Base-by-base conservation (phyloP, 2,888 invertebrate genomes). In the Rhingia rostrata region DNA sequence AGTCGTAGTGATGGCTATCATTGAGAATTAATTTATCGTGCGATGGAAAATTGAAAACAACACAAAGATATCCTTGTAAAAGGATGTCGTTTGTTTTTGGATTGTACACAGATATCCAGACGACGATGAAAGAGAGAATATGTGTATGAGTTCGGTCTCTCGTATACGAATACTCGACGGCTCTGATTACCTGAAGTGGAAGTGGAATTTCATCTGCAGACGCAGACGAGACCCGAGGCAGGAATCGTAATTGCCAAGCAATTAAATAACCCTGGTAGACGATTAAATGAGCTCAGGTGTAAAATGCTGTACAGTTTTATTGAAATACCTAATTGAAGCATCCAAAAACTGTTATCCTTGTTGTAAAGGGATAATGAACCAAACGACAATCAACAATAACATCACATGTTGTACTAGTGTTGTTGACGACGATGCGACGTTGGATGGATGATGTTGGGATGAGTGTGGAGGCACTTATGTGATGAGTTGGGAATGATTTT, bases 281-380 rank as follows among this genome's bases (percentile, higher is more conserved):
- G 90, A 91, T 90, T 90, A 90, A 90, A 90, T 89, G 90, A 90
- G 90, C 91, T 90, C 90, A 90, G 91, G 90, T 90, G 90, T 91
- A 90, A 90, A 91, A 80, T 80, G 69, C 74, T 80, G 79, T 69
- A 80, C 82, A 49, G 45, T 90, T 88, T 90, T 88, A 91, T 89
- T 90, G 90, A 90, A 89, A 88, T 88, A 88, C 88, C 90, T 90
- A 91, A 91, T 90, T 88, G 88, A 87, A 86, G 87, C 87, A 80
- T 74, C 74, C 69, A 69, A 79, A 69, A 74, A 84, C 39, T 74
- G 66, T 80, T 83, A 54, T 72, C 53, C 58, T 43, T 69, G 80
- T 66, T 51, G 43, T n/a, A 45, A 53, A 63, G 53, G 79, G 67
- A 83, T 74, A 73, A 79, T 73, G 53, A 83, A 73, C 61, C 51